Evolutionary conservation across 2,888 invertebrate species (phyloP), one percentile per base, ranked within the genome.

Genomic region (Philhelius pedissequus): DNA sequence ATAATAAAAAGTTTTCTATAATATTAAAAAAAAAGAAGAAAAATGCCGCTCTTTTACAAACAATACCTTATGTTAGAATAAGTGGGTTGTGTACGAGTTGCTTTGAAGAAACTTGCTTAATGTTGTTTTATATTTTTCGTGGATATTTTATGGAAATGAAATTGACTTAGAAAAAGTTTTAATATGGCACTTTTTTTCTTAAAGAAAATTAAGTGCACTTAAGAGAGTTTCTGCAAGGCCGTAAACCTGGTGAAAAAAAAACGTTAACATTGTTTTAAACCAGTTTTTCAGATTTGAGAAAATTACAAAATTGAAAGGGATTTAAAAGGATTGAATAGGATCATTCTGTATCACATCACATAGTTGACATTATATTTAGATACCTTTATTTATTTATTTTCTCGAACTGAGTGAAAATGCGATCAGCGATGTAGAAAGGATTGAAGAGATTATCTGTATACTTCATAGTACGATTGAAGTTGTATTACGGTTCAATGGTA

Each of bases 1-100:
- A n/a, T 68, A 25, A 40, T 62, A 15, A 48, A 73, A 71, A 68
- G 30, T 79, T 79, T 52, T 60, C 13, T 40, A 38, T 60, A n/a
- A 18, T 20, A 27, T 38, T 54, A 30, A 25, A 38, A 45, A n/a
- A n/a, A n/a, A n/a, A n/a, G n/a, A n/a, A n/a, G n/a, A n/a, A n/a
- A 40, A 20, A 45, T 35, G 58, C 54, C 27, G 9, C 54, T 54
- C 32, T 54, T 32, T 32, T 30, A 32, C 18, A 30, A 32, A 54
- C 6, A 54, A 54, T 32, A 54, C 32, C 54, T 58, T 40, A 58
- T 58, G 58, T 8, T 22, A 8, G 22, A 22, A 22, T 35, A 58
- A 58, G 58, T 58, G 38, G n/a, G 58, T 58, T 38, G 8, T 9
- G 18, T 58, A 3, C n/a, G n/a, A n/a, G n/a, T n/a, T 0, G 20